Base-by-base conservation (phyloP, 92 coral and sea anemone genomes). In the Zoanthus sociatus region DNA sequence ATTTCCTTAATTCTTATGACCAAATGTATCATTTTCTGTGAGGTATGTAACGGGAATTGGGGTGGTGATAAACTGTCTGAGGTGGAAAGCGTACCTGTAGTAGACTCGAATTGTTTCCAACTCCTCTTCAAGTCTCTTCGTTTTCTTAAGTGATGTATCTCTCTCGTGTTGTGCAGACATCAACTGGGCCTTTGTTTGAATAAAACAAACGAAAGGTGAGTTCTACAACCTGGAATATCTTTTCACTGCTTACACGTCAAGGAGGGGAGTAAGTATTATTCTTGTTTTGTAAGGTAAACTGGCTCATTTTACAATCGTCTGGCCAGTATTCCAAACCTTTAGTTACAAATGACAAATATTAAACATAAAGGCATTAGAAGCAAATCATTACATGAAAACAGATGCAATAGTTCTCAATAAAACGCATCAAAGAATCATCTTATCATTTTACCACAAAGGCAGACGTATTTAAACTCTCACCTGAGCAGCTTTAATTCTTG, bases 91-190 rank as follows among this genome's bases (percentile, higher is more conserved):
- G 8, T 33, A 97, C 99, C 99, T 97, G 90, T 97, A 97, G 84
- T 93, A 95, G n/a, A 97, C 98, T 78, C 99, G 92, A 45, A 95
- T 89, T 11, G 95, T 95, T 82, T 97, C 98, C 51, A 97, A 88
- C 86, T 97, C 99, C 67, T 97, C 99, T 64, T 97, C 98, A 8
- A 97, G 94, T 78, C 96, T 87, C 84, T 94, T 97, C 21, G 93
- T 92, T 76, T 92, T 93, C 68, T 94, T 92, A 26, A 88, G 31
- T 12, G 98, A 92, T 12, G 93, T 71, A 71, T 95, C 98, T 78
- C 95, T 86, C 83, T 97, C 95, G 71, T 97, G 97, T 53, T 92
- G 98, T 5, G 98, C 96, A 3, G 93, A 92, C 88, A 90, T 77
- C 37, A 96, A 89, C 48, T 97, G 99, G 0, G 94, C 90, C 98